Base-by-base conservation (phyloP, 2,797 vertebrate species). In the Pangasius krempfi region DNA sequence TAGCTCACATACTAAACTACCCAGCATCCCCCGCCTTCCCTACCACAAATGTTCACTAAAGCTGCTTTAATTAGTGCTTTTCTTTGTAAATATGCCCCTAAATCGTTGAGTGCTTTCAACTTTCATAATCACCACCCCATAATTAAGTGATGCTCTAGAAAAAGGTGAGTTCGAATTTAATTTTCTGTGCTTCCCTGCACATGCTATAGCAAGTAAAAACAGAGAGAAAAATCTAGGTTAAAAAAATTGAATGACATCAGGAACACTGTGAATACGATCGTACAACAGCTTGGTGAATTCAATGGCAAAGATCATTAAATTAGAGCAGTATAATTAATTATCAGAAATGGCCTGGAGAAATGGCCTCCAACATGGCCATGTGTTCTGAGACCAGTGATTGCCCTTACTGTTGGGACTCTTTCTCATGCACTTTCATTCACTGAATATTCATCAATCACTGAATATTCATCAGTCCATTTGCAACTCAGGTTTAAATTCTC, bases 251-350 rank as follows among this genome's bases (percentile, higher is more conserved):
- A 37, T 1, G 25, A 62, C 56, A 82, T 27, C 56, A 62, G 33
- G 22, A 82, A 25, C 79, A 25, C 4, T 27, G 56, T 82, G 62
- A 60, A 82, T 40, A 82, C 22, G 2, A 60, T 81, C 79, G 20
- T 40, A 62, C 22, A 82, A 84, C 75, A 68, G 86, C 85, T 64
- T 54, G 30, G n/a, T 56, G 81, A 84, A 86, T 80, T 86, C 62
- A 89, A 66, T 64, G 82, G 70, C 54, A 90, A 85, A 85, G 82
- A 72, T 84, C 62, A 89, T 86, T 87, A 56, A 83, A 88, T 80
- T 86, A 88, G 75, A 82, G 60, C 73, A 85, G 73, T 85, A 85
- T 88, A 88, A 89, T 91, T 88, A 87, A 90, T 86, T 75, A 50
- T 62, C 62, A 80, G 80, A 88, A 87, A 81, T 84, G 72, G 73